Evolutionary conservation across 2,888 invertebrate genomes (phyloP).

Genomic region (Lepidocyrtoides sp.): DNA sequence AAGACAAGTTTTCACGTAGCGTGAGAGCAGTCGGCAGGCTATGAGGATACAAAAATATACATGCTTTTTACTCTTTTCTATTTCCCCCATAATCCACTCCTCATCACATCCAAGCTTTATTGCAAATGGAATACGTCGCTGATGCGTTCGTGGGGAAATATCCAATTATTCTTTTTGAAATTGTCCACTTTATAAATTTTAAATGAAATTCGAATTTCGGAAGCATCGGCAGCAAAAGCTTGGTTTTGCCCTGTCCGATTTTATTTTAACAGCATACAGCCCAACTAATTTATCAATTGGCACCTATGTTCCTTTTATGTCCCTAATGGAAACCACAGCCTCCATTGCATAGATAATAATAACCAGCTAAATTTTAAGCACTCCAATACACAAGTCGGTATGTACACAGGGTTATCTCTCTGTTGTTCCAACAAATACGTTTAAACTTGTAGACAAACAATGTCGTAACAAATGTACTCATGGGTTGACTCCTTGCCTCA

Average conservation of each 20-base stretch:
- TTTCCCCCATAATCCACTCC: background rate
- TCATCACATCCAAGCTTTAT: conserved; percentile 51
- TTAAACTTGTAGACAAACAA: too few species aligned
- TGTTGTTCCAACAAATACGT: too few species aligned
- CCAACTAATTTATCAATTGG: conserved; percentile 3
- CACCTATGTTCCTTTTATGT: background rate
- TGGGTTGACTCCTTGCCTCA: too few species aligned
- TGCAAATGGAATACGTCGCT: conserved; percentile 48
- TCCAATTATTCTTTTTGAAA: conserved; percentile 34
- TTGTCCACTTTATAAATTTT: conserved; percentile 66
- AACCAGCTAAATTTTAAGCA: too few species aligned
- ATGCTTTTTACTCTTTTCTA: background rate
- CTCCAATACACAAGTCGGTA: too few species aligned
- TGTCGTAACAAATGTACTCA: too few species aligned
- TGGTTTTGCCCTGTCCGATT: background rate
- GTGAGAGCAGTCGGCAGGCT: too few species aligned
- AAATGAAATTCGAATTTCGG: conserved; percentile 30
- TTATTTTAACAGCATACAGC: background rate
- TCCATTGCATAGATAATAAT: too few species aligned
- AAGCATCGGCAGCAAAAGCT: background rate
- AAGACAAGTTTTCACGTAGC: background rate
- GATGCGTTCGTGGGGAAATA: background rate
- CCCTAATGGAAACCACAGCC: background rate
- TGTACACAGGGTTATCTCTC: too few species aligned
- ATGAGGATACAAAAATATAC: too few species aligned